Base-by-base conservation (phyloP, 1,140 invertebrate species). In the Argopecten irradians region DNA sequence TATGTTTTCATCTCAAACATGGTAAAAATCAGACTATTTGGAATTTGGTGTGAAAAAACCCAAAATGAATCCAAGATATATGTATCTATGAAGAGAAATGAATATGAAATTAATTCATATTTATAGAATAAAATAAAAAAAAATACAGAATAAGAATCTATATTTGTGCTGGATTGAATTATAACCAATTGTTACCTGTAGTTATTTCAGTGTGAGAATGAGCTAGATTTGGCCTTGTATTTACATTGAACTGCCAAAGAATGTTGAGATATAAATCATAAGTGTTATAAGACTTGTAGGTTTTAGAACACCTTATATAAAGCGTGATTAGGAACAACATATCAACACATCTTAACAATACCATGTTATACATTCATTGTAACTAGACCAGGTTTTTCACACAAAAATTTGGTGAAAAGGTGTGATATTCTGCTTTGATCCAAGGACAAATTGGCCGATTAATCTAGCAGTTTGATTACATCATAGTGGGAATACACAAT, bases 321-420 rank as follows among this genome's bases (percentile, higher is more conserved):
- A 71, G 55, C 55, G 1, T 7, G 22, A n/a, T n/a, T n/a, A n/a
- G n/a, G n/a, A n/a, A 71, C 43, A 71, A n/a, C 55, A 22, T 71
- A 71, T 71, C 55, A n/a, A 71, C 55, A 5, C n/a, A 71, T 71
- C 55, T 28, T 5, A 5, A 71, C n/a, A 71, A 71, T 71, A 71
- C n/a, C n/a, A 28, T 71, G 55, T 71, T 28, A n/a, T n/a, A 71
- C n/a, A 71, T 71, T 71, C 55, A 71, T 22, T 71, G 55, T n/a
- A 71, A 71, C 55, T 71, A 11, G 55, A 71, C 55, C 55, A 71
- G 55, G 55, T 71, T 71, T 71, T 71, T 71, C 55, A 71, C 55
- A 71, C 55, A 71, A 28, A 71, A 71, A 71, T 71, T 71, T n/a
- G n/a, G 22, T 71, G n/a, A 71, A 71, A 39, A 71, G 28, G 55